A percentile compares a stretch with the other conserved stretches of the same genome.
These are phyloP conservation scores for Morpho helenor DNA, from an alignment of 2,888 invertebrate genomes.

Conservation along the genomic window DNA sequence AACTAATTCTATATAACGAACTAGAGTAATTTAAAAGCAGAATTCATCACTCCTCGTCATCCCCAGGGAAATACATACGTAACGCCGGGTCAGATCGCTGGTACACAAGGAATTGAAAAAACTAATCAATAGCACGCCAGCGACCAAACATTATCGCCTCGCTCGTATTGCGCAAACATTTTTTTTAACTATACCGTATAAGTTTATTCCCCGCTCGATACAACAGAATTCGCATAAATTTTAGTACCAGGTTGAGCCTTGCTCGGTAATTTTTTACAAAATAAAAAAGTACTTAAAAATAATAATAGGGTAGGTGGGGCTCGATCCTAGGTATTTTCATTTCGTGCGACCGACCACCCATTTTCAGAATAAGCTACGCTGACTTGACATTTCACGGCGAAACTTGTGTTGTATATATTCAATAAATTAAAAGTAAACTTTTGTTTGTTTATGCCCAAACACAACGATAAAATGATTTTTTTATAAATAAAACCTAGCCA, in stretches of 20 bases:
- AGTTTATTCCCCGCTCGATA: constrained; percentile 12
- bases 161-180: constrained; percentile 17
- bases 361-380: too few species aligned
- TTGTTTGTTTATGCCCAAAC: too few species aligned
- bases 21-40: constrained; percentile 21
- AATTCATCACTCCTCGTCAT: constrained; percentile 19
- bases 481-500: too few species aligned
- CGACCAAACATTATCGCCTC: constrained; percentile 24
- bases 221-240: constrained; percentile 2
- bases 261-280: not conserved
- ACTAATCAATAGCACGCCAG: constrained; percentile 24
- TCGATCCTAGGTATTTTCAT: too few species aligned
- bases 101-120: constrained; percentile 19
- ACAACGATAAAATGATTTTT: too few species aligned
- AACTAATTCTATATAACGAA: constrained; percentile 12
- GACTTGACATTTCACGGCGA: too few species aligned
- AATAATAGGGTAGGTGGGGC: too few species aligned
- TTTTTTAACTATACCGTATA: constrained; percentile 16
- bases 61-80: constrained; percentile 26
- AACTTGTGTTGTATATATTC: too few species aligned
- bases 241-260: not conserved
- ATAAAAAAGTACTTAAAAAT: too few species aligned
- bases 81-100: constrained; percentile 11
- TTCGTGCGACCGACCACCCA: too few species aligned
- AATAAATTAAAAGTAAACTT: too few species aligned